Percentiles rank a stretch among this genome's conserved stretches.
These are phyloP conservation scores for Calliphora vicina DNA, from an alignment of 1,140 invertebrate species.

Conservation along the genomic window DNA sequence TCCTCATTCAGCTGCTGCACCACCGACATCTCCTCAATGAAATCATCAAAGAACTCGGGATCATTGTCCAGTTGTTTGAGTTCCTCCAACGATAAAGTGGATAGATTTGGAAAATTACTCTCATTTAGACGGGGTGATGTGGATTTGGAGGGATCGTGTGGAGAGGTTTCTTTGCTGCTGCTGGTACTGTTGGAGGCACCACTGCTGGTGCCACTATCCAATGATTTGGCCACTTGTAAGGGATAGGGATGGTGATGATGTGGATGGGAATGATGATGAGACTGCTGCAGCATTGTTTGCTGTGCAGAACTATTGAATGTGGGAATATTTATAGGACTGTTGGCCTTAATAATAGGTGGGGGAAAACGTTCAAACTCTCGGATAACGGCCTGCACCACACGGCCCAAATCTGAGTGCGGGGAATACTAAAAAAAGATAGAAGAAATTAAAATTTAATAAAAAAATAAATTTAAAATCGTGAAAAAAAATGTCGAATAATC, in stretches of 20 bases:
- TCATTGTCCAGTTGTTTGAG: constrained; percentile 73
- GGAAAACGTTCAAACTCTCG: constrained; percentile 77
- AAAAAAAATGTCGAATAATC: neutral
- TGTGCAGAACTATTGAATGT: constrained; percentile 9
- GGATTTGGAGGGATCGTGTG: constrained; percentile 28
- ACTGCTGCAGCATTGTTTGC: constrained; percentile 49
- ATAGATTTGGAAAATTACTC: constrained; percentile 71
- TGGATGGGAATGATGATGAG: neutral
- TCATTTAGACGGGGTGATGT: constrained; percentile 36
- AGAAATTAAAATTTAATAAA: neutral
- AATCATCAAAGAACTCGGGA: constrained; percentile 74
- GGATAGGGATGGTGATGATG: constrained; percentile 14
- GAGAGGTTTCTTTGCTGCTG: constrained; percentile 41
- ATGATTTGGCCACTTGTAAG: constrained; percentile 36
- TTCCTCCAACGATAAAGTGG: constrained; percentile 73
- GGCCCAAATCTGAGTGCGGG: constrained; percentile 77
- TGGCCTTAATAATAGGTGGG: constrained; percentile 56
- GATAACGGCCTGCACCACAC: constrained; percentile 80
- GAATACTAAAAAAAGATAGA: constrained; percentile 68
- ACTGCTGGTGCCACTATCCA: constrained; percentile 36
- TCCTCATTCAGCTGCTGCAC: constrained; percentile 72
- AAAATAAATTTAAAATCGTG: constrained; percentile 2
- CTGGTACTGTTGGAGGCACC: constrained; percentile 8
- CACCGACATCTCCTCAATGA: constrained; percentile 73
- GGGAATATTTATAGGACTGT: constrained; percentile 41